phyloP scores from a whole-genome alignment of 2,888 invertebrate genomes.

The Sceliomorpha sp. region DNA sequence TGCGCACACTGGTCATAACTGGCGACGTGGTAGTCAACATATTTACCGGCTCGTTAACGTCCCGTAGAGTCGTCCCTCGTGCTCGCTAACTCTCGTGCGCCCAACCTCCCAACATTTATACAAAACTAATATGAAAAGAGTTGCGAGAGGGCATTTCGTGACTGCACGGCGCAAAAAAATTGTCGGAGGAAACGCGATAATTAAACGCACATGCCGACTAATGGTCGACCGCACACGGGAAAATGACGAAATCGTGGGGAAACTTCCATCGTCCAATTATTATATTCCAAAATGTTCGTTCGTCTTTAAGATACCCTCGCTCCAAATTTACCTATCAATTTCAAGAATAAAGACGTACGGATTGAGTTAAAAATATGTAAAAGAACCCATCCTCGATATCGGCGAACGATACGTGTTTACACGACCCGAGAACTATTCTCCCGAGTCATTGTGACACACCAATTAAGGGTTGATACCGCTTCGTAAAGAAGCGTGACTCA shows the following conservation, averaged over 20 bases:
- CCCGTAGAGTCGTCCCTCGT: slow-evolving; percentile 59
- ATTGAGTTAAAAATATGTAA: no score
- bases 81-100: slow-evolving; percentile 52
- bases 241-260: slow-evolving; percentile 10
- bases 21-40: slow-evolving; percentile 77
- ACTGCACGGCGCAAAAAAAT: slow-evolving; percentile 34
- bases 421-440: no score
- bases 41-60: slow-evolving; percentile 80
- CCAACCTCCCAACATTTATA: slow-evolving; percentile 48
- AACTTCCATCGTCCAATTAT: slow-evolving; percentile 2
- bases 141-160: slow-evolving; percentile 45
- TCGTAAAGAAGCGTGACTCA: no score
- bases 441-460: no score
- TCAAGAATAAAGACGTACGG: no score
- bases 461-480: no score
- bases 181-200: slow-evolving; percentile 32
- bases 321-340: no score
- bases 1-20: slow-evolving; percentile 58
- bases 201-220: slow-evolving; percentile 29
- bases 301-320: no score
- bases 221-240: slow-evolving; percentile 35
- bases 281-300: slow-evolving; percentile 3
- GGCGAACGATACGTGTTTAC: no score
- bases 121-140: slow-evolving; percentile 52
- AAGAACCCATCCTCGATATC: no score